Conservation (phyloP, 2,797 vertebrate genomes). For the Enteromius afrohamiltoni region DNA sequence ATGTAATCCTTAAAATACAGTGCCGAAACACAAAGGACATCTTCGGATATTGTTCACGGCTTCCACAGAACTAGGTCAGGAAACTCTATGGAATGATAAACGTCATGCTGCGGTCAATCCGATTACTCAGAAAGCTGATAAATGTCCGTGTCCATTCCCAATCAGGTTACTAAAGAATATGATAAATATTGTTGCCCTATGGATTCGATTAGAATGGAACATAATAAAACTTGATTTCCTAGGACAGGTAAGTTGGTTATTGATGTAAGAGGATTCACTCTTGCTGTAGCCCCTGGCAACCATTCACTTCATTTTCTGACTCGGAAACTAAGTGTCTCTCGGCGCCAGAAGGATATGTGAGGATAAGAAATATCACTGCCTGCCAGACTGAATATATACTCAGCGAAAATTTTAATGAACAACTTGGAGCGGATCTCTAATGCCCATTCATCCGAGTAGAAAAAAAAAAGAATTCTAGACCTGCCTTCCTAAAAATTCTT, state of each 20-base stretch:
- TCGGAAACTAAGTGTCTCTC: constrained; percentile 47
- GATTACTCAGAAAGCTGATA: constrained; percentile 42
- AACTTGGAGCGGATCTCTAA: constrained; percentile 20
- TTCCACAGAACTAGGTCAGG: constrained; percentile 22
- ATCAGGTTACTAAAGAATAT: constrained; percentile 35
- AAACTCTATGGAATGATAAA: constrained; percentile 39
- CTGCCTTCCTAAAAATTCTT: not conserved
- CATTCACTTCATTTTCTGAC: constrained; percentile 43
- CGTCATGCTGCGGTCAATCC: constrained; percentile 34
- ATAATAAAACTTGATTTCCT: constrained; percentile 46
- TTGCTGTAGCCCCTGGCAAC: constrained; percentile 41
- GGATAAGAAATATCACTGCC: constrained; percentile 39
- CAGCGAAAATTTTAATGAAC: constrained; percentile 50
- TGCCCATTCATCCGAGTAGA: not conserved
- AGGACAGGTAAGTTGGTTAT: constrained; percentile 39
- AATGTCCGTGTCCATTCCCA: constrained; percentile 16
- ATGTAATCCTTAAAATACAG: not conserved
- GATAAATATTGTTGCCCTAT: constrained; percentile 39
- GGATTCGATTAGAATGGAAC: constrained; percentile 49
- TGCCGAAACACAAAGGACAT: constrained; percentile 19
- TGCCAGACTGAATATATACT: constrained; percentile 47
- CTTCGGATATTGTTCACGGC: not conserved
- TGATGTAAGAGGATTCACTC: constrained; percentile 47
- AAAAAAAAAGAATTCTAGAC: not conserved
- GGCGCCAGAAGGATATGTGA: constrained; percentile 27